Evolutionary conservation across 2,113 vertebrate genomes (phyloP), one percentile per base, ranked within the genome.

Genomic region (Pygoscelis adeliae): DNA sequence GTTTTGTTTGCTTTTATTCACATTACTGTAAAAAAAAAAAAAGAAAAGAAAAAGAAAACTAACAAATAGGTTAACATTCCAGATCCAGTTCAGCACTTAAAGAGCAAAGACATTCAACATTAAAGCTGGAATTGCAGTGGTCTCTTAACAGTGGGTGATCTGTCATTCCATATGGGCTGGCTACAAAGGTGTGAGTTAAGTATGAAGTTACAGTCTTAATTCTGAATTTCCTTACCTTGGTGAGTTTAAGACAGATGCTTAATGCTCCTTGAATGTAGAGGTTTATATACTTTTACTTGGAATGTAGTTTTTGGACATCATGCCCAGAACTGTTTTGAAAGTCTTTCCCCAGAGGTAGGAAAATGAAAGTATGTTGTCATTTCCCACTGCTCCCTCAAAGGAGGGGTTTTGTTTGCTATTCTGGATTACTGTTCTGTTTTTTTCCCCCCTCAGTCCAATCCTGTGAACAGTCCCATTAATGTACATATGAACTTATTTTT

Each of bases 311-410:
- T 97, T 95, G 88, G 96, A 95, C 65, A 69, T 81, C 67, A 27
- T 86, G 38, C n/a, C n/a, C 46, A 92, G 90, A 94, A 89, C 49
- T 72, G 38, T 93, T 95, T 97, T 83, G 74, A 70, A 97, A 96
- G 21, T 52, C 44, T 93, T 90, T 95, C 67, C 88, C 73, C 34
- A 94, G 83, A 91, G 81, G 74, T 30, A 93, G 84, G 90, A 96
- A 97, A 98, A 96, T 93, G 69, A 97, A 97, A 95, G 79, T 77
- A 95, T 95, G 96, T 70, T 95, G 90, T 97, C 89, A 96, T 96
- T 97, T 96, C 89, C 92, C 84, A 93, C 56, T 76, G 71, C 91
- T 94, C 53, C 70, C 61, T 93, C 74, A 91, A 94, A 97, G 78
- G 56, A 96, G 74, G n/a, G 46, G 20, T 17, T 95, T 86, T 97